Evolutionary conservation across 2,113 vertebrate genomes (phyloP).

Genomic region (Misgurnus anguillicaudatus): DNA sequence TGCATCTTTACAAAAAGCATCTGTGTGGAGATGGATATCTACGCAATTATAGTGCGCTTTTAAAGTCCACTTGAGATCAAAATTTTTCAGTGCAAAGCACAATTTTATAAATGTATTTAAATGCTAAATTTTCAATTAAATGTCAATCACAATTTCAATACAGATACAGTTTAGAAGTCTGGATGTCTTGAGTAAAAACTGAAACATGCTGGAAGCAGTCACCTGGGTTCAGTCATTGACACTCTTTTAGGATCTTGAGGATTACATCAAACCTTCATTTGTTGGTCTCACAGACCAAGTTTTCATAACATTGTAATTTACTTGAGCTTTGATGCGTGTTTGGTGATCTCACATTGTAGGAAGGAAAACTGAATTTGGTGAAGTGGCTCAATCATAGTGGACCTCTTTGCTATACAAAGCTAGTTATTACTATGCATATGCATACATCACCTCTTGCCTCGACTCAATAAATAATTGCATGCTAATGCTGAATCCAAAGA

Average conservation of each 20-base stretch:
- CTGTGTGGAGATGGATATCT: not conserved
- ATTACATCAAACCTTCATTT: conserved; percentile 27
- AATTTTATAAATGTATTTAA: no score
- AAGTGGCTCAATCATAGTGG: not conserved
- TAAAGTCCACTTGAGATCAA: not conserved
- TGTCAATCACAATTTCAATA: not conserved
- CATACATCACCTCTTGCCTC: not conserved
- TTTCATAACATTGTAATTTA: conserved; percentile 44
- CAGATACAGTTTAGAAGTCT: no score
- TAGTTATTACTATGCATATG: not conserved
- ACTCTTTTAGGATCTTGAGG: conserved; percentile 24
- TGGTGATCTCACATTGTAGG: no score
- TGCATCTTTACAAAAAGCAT: conserved; percentile 5
- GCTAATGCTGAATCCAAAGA: not conserved
- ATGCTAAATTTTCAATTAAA: no score
- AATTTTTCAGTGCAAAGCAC: no score
- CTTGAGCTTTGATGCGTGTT: conserved; percentile 18
- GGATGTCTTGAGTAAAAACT: not conserved
- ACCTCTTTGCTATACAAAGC: not conserved
- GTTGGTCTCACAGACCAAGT: not conserved
- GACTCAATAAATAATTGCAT: not conserved
- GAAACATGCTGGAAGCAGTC: conserved; percentile 13
- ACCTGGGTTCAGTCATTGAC: conserved; percentile 12
- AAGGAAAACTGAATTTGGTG: conserved; percentile 19
- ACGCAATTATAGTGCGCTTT: not conserved